Conservation (phyloP, 2,888 invertebrate species). For the Leucophenga maculata region DNA sequence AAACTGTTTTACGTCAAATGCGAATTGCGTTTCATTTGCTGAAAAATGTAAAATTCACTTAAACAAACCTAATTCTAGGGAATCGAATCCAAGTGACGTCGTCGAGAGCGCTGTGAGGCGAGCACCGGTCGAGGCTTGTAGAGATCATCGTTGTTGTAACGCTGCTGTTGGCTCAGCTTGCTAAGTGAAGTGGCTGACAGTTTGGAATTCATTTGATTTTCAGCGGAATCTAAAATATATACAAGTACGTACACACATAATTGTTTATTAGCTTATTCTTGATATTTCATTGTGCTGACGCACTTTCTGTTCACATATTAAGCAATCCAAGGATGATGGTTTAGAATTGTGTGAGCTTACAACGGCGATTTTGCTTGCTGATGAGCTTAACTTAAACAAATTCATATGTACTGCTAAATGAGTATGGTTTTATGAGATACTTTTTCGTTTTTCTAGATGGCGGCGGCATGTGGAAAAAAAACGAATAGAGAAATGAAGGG, state of each 20-base stretch:
- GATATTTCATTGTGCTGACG: no score
- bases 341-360: neutral
- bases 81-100: slow-evolving; percentile 68
- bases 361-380: neutral
- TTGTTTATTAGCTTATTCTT: neutral
- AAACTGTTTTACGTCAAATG: slow-evolving; percentile 52
- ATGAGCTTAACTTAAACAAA: neutral
- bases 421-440: slow-evolving; percentile 23
- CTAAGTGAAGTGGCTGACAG: slow-evolving; percentile 43
- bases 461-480: slow-evolving; percentile 43
- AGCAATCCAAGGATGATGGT: no score
- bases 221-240: slow-evolving; percentile 33
- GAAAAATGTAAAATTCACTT: neutral
- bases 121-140: slow-evolving; percentile 80
- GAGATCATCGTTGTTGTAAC: slow-evolving; percentile 80
- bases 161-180: slow-evolving; percentile 72
- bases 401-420: neutral
- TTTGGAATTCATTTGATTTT: slow-evolving; percentile 30
- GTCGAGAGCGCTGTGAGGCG: slow-evolving; percentile 73
- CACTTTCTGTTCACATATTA: no score
- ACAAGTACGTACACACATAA: neutral
- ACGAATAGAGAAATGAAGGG: slow-evolving; percentile 1
- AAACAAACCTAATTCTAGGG: slow-evolving; percentile 38
- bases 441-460: slow-evolving; percentile 14
- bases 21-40: slow-evolving; percentile 28